Evolutionary conservation across 2,888 invertebrate species (phyloP).

Genomic region (Malachius bipustulatus): DNA sequence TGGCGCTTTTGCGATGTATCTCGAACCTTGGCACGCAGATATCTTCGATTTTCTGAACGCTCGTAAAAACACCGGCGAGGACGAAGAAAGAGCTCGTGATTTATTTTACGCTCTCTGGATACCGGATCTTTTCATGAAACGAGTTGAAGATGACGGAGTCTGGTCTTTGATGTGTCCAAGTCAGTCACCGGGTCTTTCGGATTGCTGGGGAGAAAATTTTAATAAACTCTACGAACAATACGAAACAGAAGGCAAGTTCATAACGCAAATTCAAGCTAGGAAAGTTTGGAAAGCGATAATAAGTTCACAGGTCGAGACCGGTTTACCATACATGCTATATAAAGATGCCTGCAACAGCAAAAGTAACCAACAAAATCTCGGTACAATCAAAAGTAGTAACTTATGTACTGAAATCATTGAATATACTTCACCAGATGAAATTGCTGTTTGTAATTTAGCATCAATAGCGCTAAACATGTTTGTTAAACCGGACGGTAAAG

Average conservation of each 20-base stretch:
- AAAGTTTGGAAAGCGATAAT: constrained; percentile 89
- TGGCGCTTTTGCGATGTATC: constrained; percentile 93
- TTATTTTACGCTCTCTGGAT: constrained; percentile 97
- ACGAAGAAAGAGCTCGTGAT: constrained; percentile 88
- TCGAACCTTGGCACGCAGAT: constrained; percentile 99
- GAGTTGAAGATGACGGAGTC: constrained; percentile 68
- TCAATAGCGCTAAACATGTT: constrained; percentile 95
- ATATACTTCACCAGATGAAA: constrained; percentile 83
- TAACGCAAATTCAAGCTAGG: constrained; percentile 63
- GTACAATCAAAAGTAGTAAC: constrained; percentile 96
- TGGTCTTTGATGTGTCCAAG: constrained; percentile 99
- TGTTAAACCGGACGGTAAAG: constrained; percentile 60
- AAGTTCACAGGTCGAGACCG: constrained; percentile 93
- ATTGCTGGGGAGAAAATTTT: constrained; percentile 93
- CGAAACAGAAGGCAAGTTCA: constrained; percentile 64
- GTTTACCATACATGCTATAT: constrained; percentile 94
- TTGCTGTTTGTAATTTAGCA: constrained; percentile 96
- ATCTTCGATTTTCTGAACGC: constrained; percentile 90
- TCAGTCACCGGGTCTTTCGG: constrained; percentile 78
- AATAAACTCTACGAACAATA: constrained; percentile 77
- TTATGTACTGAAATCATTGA: constrained; percentile 97
- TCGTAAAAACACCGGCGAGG: constrained; percentile 91
- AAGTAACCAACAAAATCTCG: constrained; percentile 95
- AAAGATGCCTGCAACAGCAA: constrained; percentile 95
- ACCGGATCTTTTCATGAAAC: constrained; percentile 95